Evolutionary conservation across 1,140 invertebrate genomes (phyloP).

Genomic region (Cydia strobilella): DNA sequence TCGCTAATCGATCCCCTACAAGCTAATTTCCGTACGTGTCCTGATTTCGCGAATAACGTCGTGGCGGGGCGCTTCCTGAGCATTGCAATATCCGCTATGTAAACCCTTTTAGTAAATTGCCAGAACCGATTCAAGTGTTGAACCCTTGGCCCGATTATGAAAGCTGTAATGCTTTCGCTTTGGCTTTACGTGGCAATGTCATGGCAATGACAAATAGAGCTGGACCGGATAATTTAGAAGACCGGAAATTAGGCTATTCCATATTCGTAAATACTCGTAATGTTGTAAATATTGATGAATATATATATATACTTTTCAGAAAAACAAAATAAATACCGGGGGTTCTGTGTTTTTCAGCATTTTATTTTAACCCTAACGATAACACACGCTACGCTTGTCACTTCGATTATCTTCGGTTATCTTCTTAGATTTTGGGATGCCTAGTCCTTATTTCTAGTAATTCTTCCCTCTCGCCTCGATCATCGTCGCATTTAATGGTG

Average conservation of each 20-base stretch:
- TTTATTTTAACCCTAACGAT: too few species aligned
- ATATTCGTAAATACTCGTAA: neutral
- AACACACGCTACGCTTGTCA: too few species aligned
- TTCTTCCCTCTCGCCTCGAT: too few species aligned
- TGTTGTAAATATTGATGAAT: neutral
- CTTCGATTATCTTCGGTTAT: too few species aligned
- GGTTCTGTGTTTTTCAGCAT: too few species aligned
- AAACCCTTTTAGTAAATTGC: conserved; percentile 57
- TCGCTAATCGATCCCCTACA: conserved; percentile 19
- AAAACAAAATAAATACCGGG: too few species aligned
- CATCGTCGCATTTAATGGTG: too few species aligned
- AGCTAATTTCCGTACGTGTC: conserved; percentile 49
- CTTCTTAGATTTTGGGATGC: too few species aligned
- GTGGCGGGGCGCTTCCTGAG: conserved; percentile 38
- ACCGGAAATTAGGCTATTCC: neutral
- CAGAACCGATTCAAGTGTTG: conserved; percentile 20
- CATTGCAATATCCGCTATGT: conserved; percentile 60
- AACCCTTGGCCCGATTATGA: neutral
- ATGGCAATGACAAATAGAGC: conserved; percentile 6
- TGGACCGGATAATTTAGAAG: neutral
- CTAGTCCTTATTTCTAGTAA: too few species aligned
- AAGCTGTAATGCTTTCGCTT: conserved; percentile 1
- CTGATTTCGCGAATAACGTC: conserved; percentile 42
- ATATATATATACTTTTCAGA: too few species aligned
- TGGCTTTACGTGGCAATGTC: neutral